Evolutionary conservation across 1,140 invertebrate genomes (phyloP).

Genomic region (Drosophila malerkotliana): DNA sequence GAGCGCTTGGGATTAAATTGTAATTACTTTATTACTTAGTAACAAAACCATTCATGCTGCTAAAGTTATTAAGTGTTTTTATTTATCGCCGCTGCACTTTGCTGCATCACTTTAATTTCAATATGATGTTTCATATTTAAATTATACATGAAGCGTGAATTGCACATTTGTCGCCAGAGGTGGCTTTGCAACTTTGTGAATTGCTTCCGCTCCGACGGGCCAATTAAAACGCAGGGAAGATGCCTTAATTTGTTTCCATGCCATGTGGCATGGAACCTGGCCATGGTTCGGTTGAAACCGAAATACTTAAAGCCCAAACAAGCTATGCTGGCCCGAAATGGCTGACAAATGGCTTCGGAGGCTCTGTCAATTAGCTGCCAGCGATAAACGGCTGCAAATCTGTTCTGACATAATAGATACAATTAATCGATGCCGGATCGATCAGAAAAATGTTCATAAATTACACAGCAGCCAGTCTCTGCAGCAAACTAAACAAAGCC

Average conservation of each 20-base stretch:
- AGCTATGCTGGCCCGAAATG: background rate
- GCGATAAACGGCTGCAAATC: conserved; percentile 30
- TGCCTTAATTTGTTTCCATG: background rate
- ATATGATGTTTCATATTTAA: conserved; percentile 53
- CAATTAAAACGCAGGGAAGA: background rate
- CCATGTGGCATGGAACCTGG: background rate
- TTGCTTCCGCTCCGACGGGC: conserved; percentile 1
- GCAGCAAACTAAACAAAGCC: background rate
- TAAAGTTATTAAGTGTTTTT: conserved; percentile 67
- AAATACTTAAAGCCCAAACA: background rate
- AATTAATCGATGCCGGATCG: conserved; percentile 39
- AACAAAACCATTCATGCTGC: conserved; percentile 76
- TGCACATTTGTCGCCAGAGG: background rate
- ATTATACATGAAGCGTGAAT: conserved; percentile 35
- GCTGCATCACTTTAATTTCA: conserved; percentile 46
- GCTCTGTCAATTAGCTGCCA: conserved; percentile 20
- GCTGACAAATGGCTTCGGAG: background rate
- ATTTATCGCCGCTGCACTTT: conserved; percentile 1
- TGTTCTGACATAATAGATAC: conserved; percentile 34
- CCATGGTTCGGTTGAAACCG: background rate
- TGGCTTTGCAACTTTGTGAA: conserved; percentile 3
- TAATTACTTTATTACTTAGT: conserved; percentile 80
- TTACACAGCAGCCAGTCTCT: conserved; percentile 29
- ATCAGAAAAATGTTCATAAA: conserved; percentile 33
- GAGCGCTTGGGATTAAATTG: conserved; percentile 67